Conservation (phyloP, 2,797 vertebrate species). For the Eutrigla gurnardus region DNA sequence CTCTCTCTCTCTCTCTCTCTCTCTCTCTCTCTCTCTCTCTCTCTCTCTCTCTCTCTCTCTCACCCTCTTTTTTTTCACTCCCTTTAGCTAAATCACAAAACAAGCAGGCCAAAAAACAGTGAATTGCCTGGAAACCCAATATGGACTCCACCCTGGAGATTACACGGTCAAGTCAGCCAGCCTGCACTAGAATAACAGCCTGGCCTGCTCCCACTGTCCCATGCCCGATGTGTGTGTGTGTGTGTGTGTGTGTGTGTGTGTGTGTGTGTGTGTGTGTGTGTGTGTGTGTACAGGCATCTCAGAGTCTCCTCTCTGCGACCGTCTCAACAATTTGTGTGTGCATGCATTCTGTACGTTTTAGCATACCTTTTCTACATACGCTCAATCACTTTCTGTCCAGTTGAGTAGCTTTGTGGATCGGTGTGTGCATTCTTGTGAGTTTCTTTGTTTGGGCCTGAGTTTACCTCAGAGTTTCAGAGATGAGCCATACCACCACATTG, state of each 20-base stretch:
- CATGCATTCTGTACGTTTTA: not conserved
- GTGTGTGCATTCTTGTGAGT: conserved; percentile 3
- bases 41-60: conserved; percentile 53
- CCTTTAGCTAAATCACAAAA: conserved; percentile 75
- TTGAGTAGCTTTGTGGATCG: not conserved
- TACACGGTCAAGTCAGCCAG: conserved; percentile 79
- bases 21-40: conserved; percentile 47
- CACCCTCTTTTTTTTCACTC: conserved; percentile 50
- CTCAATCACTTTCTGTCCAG: not conserved
- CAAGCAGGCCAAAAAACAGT: conserved; percentile 71
- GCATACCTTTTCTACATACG: not conserved
- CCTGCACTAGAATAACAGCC: conserved; percentile 83
- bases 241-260: conserved; percentile 46
- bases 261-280: conserved; percentile 38
- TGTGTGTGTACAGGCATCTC: conserved; percentile 11
- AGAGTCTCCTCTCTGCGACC: not conserved
- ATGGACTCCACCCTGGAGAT: conserved; percentile 85
- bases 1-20: conserved; percentile 51
- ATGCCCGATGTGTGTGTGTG: conserved; percentile 42
- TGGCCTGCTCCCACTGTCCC: conserved; percentile 69
- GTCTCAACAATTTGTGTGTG: not conserved
- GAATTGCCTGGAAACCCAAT: conserved; percentile 83
- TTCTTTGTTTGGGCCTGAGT: conserved; percentile 1
- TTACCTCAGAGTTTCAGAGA: conserved; percentile 31
- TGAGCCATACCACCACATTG: conserved; percentile 33